Conservation (phyloP, 2,888 invertebrate species). For the Arrhopalites spinosus region DNA sequence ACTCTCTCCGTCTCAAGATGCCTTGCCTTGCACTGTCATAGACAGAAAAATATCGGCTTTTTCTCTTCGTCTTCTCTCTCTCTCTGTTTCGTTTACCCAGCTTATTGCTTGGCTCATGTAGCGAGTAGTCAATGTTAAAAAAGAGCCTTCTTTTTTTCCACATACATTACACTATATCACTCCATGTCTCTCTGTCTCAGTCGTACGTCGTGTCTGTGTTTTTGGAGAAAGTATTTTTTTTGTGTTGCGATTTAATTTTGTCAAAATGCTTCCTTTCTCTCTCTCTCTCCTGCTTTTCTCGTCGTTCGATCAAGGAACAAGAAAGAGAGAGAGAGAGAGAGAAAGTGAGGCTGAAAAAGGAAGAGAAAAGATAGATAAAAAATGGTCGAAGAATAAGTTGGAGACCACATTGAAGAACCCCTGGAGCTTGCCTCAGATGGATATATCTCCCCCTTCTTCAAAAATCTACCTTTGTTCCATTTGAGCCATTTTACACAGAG, state of each 20-base stretch:
- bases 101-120: background rate
- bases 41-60: conserved; percentile 42
- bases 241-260: conserved; percentile 14
- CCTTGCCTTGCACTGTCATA: conserved; percentile 33
- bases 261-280: conserved; percentile 7
- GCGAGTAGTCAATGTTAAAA: background rate
- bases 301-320: no score
- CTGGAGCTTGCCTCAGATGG: no score
- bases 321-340: background rate
- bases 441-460: no score
- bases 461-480: no score
- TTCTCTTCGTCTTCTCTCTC: conserved; percentile 8
- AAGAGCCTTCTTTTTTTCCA: background rate
- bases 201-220: background rate
- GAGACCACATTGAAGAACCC: no score
- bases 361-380: background rate
- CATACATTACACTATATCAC: background rate
- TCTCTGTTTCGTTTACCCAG: background rate
- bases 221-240: background rate
- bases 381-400: background rate
- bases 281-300: background rate
- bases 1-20: conserved; percentile 24
- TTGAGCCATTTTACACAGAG: no score
- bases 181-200: background rate
- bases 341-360: background rate